Evolutionary conservation across 2,797 vertebrate species (phyloP).

Genomic region (Lithobates pipiens): DNA sequence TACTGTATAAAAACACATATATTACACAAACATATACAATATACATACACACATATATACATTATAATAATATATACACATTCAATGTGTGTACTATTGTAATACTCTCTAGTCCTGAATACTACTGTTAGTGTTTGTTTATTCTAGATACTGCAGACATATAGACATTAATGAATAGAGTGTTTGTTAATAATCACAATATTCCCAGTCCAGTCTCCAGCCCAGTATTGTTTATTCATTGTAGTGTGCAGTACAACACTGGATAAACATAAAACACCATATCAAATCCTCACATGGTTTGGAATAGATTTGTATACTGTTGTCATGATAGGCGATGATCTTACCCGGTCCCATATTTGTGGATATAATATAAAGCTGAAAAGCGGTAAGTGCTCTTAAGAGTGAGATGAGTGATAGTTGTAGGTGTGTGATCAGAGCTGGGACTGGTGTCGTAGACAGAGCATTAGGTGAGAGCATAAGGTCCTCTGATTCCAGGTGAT

Average conservation of each 20-base stretch:
- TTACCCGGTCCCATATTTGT: slow-evolving; percentile 1
- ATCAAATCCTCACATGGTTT: no score
- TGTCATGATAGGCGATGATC: neutral
- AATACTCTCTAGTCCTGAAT: neutral
- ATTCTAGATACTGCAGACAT: neutral
- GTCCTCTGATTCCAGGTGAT: slow-evolving; percentile 46
- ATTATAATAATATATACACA: no score
- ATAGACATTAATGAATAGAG: no score
- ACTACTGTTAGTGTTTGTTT: neutral
- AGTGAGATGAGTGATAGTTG: neutral
- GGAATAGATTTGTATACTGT: neutral
- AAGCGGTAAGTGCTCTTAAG: neutral
- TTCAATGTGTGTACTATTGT: neutral
- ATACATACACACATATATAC: no score
- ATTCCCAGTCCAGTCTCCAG: no score
- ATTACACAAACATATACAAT: no score
- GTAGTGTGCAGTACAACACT: no score
- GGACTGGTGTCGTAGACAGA: neutral
- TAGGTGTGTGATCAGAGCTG: neutral
- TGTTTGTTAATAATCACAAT: neutral
- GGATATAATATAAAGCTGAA: neutral
- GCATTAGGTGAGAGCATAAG: slow-evolving; percentile 13
- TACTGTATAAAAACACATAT: neutral
- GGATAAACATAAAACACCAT: no score
- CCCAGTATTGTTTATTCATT: no score